A percentile compares a stretch with the other conserved stretches of the same genome.
phyloP scores from a whole-genome alignment of 2,888 invertebrate species.

The Bugula neritina region DNA sequence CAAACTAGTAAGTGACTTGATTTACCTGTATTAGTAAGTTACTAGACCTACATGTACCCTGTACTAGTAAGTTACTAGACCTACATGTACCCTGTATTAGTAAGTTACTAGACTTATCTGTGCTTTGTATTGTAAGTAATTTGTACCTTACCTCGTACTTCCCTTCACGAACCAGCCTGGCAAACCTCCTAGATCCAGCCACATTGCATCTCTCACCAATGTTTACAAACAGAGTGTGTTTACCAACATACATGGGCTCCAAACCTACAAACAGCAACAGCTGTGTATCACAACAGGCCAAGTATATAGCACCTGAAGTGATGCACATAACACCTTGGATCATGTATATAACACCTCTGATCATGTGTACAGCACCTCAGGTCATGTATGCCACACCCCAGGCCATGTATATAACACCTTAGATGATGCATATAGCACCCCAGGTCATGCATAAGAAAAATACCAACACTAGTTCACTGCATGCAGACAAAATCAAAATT shows the following conservation, averaged over 20 bases:
- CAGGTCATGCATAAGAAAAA: no score
- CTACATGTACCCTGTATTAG: no score
- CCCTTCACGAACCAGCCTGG: slow-evolving; percentile 56
- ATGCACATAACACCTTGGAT: neutral
- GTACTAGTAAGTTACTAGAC: no score
- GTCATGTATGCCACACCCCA: neutral
- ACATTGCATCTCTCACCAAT: slow-evolving; percentile 62
- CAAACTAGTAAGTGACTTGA: no score
- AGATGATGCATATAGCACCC: no score
- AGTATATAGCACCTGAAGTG: neutral
- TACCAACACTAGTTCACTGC: no score
- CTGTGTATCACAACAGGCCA: neutral
- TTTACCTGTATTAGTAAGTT: no score
- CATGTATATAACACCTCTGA: neutral
- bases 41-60: no score
- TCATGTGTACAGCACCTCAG: neutral
- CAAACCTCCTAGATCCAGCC: slow-evolving; percentile 58
- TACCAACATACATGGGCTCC: slow-evolving; percentile 56
- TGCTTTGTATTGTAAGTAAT: no score
- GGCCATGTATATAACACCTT: neutral
- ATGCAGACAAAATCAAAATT: no score
- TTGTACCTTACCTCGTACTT: slow-evolving; percentile 57
- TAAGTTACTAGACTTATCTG: no score
- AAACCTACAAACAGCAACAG: slow-evolving; percentile 46
- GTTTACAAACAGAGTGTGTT: slow-evolving; percentile 59